These are phyloP conservation scores for Araneus ventricosus DNA, from an alignment of 1,140 invertebrate species.

Conservation along the genomic window DNA sequence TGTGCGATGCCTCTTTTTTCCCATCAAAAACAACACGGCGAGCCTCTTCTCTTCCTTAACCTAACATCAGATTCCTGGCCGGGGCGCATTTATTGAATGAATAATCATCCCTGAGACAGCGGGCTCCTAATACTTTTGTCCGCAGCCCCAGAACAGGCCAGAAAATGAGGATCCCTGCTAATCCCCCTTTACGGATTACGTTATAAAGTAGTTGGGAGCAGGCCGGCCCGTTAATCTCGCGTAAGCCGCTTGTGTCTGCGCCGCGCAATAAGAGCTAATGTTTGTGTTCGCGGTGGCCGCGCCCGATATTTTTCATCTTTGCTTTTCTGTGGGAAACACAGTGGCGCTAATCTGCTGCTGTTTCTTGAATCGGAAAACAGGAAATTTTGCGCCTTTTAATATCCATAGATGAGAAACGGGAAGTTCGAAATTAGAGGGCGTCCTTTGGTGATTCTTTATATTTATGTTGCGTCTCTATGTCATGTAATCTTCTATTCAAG, in stretches of 20 bases:
- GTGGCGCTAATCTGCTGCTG: neutral
- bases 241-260: slow-evolving; percentile 59
- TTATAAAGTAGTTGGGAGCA: slow-evolving; percentile 47
- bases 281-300: slow-evolving; percentile 9
- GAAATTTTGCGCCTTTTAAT: no score
- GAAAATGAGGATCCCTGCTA: slow-evolving; percentile 40
- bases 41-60: neutral
- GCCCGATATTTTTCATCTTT: neutral
- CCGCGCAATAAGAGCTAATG: slow-evolving; percentile 62
- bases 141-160: neutral
- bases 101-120: neutral
- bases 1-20: neutral
- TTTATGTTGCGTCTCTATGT: no score
- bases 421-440: no score
- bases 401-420: no score
- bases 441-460: no score
- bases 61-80: neutral
- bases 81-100: neutral
- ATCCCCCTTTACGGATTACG: slow-evolving; percentile 65
- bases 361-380: neutral
- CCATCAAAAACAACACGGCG: neutral
- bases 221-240: slow-evolving; percentile 30
- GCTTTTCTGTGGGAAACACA: neutral
- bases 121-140: slow-evolving; percentile 48
- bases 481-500: no score